phyloP scores from a whole-genome alignment of 2,113 vertebrate genomes.

The Vireo altiloquus region DNA sequence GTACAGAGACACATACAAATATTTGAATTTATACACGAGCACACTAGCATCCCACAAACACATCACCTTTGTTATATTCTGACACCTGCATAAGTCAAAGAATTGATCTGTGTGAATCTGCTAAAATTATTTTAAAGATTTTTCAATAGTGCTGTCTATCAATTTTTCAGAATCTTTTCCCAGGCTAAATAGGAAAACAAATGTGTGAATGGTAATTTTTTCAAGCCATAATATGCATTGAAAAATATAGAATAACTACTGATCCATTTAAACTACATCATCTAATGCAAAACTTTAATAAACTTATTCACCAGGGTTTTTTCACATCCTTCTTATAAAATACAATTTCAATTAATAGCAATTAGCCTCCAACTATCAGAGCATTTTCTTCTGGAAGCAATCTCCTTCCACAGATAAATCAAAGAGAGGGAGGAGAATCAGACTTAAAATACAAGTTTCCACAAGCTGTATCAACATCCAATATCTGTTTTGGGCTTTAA shows the following conservation, averaged over 20 bases:
- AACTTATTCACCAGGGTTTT: neutral
- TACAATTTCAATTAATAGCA: neutral
- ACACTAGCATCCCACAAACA: neutral
- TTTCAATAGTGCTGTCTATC: neutral
- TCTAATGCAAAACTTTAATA: neutral
- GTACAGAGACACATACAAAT: neutral
- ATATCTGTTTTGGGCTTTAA: constrained; percentile 51
- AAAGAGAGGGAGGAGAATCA: accelerated
- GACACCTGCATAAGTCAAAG: neutral
- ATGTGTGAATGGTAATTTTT: neutral
- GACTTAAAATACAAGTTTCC: neutral
- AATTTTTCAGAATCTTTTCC: neutral
- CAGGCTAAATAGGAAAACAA: neutral
- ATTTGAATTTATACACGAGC: neutral
- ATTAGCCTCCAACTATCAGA: neutral
- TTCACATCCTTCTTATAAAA: neutral
- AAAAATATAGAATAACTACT: neutral
- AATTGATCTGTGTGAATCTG: neutral
- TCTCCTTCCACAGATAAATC: neutral
- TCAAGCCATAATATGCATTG: neutral
- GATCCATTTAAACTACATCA: neutral
- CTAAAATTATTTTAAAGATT: neutral
- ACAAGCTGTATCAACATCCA: constrained; percentile 1
- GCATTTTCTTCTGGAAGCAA: neutral
- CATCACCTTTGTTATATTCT: neutral